Percentiles rank a stretch among this genome's conserved stretches.
These are phyloP conservation scores for Globodera ellingtonae DNA, from an alignment of 1,140 invertebrate genomes.

Conservation along the genomic window DNA sequence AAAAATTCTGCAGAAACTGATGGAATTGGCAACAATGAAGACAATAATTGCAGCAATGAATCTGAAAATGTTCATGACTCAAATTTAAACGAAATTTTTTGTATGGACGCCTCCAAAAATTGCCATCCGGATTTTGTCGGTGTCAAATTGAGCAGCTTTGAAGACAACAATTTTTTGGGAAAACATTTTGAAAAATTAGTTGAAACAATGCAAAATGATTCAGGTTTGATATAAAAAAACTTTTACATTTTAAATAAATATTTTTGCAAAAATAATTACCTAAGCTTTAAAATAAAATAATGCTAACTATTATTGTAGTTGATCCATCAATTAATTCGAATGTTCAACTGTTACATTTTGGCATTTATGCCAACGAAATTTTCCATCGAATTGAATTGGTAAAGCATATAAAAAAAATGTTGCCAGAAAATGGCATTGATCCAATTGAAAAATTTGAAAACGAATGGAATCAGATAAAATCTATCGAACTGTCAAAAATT, in stretches of 20 bases:
- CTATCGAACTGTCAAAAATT: background rate
- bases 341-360: background rate
- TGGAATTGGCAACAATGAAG: too few relatives aligned
- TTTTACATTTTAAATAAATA: background rate
- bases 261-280: too few relatives aligned
- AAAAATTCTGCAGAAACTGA: too few relatives aligned
- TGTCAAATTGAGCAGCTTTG: background rate
- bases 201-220: background rate
- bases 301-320: too few relatives aligned
- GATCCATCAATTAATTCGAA: background rate
- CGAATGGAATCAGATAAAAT: background rate
- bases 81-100: too few relatives aligned
- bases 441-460: background rate
- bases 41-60: too few relatives aligned
- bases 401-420: background rate
- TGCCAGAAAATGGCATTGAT: background rate
- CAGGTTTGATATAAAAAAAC: background rate
- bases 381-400: background rate
- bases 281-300: too few relatives aligned
- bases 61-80: too few relatives aligned
- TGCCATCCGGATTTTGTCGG: background rate
- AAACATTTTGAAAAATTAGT: background rate
- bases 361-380: constrained; percentile 2
- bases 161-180: background rate
- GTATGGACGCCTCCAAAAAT: too few relatives aligned